Evolutionary conservation across 2,888 invertebrate genomes (phyloP), one percentile per base, ranked within the genome.

Genomic region (Aleiodes alternator): DNA sequence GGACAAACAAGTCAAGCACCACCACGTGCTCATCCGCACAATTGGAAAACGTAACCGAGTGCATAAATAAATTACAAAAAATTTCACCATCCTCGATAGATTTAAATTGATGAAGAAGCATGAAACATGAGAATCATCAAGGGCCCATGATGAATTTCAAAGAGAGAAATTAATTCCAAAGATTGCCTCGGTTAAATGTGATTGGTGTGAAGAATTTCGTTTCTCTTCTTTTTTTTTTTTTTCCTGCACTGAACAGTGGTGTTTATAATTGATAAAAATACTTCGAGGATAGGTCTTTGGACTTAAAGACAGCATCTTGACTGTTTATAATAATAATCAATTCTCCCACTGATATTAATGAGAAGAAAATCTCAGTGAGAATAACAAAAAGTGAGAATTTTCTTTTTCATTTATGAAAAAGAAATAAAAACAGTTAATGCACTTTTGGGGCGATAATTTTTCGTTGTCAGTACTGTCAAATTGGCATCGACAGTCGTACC

Each of bases 1-100:
- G 90, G 90, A 23, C 91, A 91, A 81, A 84, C 86, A 31, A 90
- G 91, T 79, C 89, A 89, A 79, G 87, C 87, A 66, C 87, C 88
- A 69, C 85, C 89, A 1, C 84, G 89, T 72, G 87, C 88, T 78
- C 88, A 89, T 80, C 88, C 88, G 29, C 92, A 92, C 87, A 92
- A 92, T 84, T 92, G 92, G 92, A 93, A 93, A 85, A 92, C 92
- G 91, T 92, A 92, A 92, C 92, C 90, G 84, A 83, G 84, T 84
- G 87, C 82, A 76, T 69, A 8, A 64, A 76, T n/a, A 7, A 14
- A 69, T 43, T 9, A 9, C 43, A 43, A 43, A 12, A 29, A 73
- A 72, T 55, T 70, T 73, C 9, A 69, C 53, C 72, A 76, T 78
- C 57, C 71, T 64, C 68, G 73, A 57, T 48, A 48, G 73, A 73